Percentiles rank a stretch among this genome's conserved stretches.
Conservation (phyloP, 2,797 vertebrate genomes). For the Craterocephalus amniculus region DNA sequence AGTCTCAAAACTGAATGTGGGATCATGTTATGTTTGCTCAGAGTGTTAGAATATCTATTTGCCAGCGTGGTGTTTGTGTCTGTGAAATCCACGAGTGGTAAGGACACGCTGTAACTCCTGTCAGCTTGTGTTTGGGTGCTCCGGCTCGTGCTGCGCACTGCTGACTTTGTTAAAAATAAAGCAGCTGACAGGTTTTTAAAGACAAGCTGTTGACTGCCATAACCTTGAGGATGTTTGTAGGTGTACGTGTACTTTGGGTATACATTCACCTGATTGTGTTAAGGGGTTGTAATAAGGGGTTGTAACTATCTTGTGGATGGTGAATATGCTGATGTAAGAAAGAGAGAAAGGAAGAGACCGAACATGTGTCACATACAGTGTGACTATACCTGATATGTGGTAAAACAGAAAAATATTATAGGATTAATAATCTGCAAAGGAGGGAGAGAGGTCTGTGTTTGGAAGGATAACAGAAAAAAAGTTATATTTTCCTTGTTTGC, state of each 20-base stretch:
- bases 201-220: conserved; percentile 77
- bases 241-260: conserved; percentile 16
- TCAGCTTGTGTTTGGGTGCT: conserved; percentile 49
- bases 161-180: conserved; percentile 81
- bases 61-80: conserved; percentile 41
- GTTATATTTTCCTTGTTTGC: conserved; percentile 41
- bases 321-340: conserved; percentile 63
- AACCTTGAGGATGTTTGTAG: conserved; percentile 76
- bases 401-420: conserved; percentile 5
- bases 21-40: conserved; percentile 32
- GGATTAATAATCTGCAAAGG: not conserved
- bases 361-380: conserved; percentile 11
- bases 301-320: conserved; percentile 57
- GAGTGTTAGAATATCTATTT: conserved; percentile 29
- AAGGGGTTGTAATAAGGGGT: conserved; percentile 48
- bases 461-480: conserved; percentile 36
- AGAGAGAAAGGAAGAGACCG: conserved; percentile 14
- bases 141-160: conserved; percentile 44
- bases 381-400: conserved; percentile 5
- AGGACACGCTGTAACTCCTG: conserved; percentile 60
- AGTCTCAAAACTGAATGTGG: conserved; percentile 1
- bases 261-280: conserved; percentile 56
- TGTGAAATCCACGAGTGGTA: conserved; percentile 26
- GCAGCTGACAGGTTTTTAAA: conserved; percentile 81
- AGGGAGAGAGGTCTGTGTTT: conserved; percentile 30